Evolutionary conservation across 2,888 invertebrate genomes (phyloP), one percentile per base, ranked within the genome.

Genomic region (Microplitis manilae): DNA sequence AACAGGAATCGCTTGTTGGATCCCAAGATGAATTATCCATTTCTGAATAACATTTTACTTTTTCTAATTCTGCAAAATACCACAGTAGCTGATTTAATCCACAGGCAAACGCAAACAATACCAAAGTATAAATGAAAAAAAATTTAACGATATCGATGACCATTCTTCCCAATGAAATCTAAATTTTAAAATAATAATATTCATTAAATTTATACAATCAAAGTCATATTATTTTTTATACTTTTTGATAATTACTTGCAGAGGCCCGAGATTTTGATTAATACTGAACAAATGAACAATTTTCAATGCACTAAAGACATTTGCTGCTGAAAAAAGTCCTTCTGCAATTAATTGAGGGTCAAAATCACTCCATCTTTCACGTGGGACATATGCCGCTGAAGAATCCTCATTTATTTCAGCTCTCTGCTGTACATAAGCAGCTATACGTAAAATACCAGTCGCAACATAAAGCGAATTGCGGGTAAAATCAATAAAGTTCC

Each of bases 401-500:
- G 94, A 93, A 85, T 96, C 93, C 1, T 88, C 86, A 4, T 90
- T 85, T 73, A 96, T 96, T 90, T 96, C 95, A 0, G 92, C 89
- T 2, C 89, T 89, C 89, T 96, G 96, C 86, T 96, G 95, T 62
- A 95, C 89, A 85, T 95, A 96, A 0, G 96, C 96, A 0, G 94
- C 93, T 5, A 92, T 87, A 70, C 94, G 91, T 5, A 96, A 90
- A 40, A 95, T 86, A 50, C 93, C 92, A 7, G 96, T 96, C 5
- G 93, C 92, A 64, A 95, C 92, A 90, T 98, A 98, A 2, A 98
- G 91, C 0, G 94, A 94, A 90, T 98, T 98, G 65, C 97, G 93
- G 5, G 95, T 95, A 88, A 98, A 98, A 91, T 98, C 98, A 73
- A 98, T 96, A 86, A 98, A 96, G 90, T 98, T 98, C 98, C 98